Conservation (phyloP, 2,888 invertebrate species). For the Actias luna region DNA sequence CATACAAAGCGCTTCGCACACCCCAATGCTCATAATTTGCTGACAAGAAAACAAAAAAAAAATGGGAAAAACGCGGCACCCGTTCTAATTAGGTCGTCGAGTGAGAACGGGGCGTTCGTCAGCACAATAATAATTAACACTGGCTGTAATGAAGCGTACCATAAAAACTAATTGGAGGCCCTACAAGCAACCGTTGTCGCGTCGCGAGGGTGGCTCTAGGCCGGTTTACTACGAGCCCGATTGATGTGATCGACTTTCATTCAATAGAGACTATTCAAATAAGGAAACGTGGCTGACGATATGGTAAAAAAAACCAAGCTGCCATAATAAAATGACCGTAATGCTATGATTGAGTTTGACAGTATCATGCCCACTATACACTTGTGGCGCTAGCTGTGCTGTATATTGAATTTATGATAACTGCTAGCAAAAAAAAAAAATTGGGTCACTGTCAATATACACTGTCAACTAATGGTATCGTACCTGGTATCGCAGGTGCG, state of each 20-base stretch:
- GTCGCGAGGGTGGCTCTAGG: constrained; percentile 52
- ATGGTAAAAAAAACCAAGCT: constrained; percentile 27
- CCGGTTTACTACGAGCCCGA: constrained; percentile 48
- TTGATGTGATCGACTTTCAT: constrained; percentile 50
- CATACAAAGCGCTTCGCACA: constrained; percentile 51
- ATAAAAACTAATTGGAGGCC: constrained; percentile 80
- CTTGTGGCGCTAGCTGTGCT: no score
- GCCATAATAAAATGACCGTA: no score
- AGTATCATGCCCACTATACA: no score
- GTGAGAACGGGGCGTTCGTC: constrained; percentile 76
- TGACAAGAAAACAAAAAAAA: constrained; percentile 72
- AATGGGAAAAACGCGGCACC: constrained; percentile 58
- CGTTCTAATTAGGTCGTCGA: constrained; percentile 79
- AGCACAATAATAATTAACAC: constrained; percentile 81
- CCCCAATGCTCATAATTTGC: constrained; percentile 68
- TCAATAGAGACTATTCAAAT: background rate
- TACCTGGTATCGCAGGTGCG: no score
- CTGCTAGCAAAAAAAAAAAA: no score
- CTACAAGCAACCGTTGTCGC: constrained; percentile 49
- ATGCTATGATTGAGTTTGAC: no score
- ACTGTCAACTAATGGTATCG: no score
- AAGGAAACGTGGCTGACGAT: background rate
- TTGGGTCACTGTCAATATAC: no score
- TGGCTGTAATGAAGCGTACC: constrained; percentile 77
- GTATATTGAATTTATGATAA: no score